Evolutionary conservation across 2,888 invertebrate species (phyloP), one percentile per base, ranked within the genome.

Genomic region (Imbricaverruca yamaguchii): DNA sequence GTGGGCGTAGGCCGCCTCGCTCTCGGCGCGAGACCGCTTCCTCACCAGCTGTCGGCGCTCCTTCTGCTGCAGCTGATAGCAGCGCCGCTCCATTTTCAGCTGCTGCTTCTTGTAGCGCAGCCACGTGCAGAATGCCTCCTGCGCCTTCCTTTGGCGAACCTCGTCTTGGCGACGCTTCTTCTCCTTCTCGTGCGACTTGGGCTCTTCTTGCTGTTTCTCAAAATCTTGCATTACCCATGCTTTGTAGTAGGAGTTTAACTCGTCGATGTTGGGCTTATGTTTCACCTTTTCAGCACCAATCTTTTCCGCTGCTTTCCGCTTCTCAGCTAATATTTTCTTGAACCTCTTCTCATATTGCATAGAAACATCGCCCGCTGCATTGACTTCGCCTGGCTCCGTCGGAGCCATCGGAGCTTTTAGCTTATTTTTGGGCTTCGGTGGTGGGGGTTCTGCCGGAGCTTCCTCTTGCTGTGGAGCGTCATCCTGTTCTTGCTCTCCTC

Each of bases 111-210:
- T 74, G 74, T 74, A 74, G 55, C 55, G 53, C 55, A 74, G 53
- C 74, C 74, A 74, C 53, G 74, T 74, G 74, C 74, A 74, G 74
- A 74, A 74, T 9, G 74, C 74, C 74, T 74, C 74, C 21, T 74
- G 74, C 18, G 74, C 74, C 74, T 74, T 74, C 55, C 21, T 53
- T 21, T 55, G 74, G 10, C 74, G 74, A 1, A 74, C 53, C 18
- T 53, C 74, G 39, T 74, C 55, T 21, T 74, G 74, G 18, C 21
- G 53, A 6, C 55, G 53, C 74, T 74, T 74, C 53, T 55, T 53
- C 15, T 21, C 53, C 74, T 53, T 53, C 9, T 74, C 74, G 21
- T 74, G 18, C 21, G 74, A 55, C 74, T 55, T 55, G 18, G 74
- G 74, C 53, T 18, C 6, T 0, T 53, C 74, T 18, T 39, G 13